Evolutionary conservation across 2,113 vertebrate species (phyloP), one percentile per base, ranked within the genome.

Genomic region (Phasianus colchicus): DNA sequence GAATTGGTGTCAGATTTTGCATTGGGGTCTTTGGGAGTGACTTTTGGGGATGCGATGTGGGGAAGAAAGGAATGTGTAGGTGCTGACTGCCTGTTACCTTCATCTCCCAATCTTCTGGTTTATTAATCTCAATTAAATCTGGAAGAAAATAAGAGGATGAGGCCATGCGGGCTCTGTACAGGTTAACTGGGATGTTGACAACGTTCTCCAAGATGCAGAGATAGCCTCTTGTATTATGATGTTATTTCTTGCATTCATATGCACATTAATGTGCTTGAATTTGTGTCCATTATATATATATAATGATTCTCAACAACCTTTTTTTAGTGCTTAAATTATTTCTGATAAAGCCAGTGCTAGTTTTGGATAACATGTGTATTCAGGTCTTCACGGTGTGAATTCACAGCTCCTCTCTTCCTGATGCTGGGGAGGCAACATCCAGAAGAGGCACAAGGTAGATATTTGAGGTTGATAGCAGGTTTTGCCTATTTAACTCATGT

Each of bases 301-400:
- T 25, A 78, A 9, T 77, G 27, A 38, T 82, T 86, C 74, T 64
- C 52, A 71, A 24, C n/a, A 71, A 16, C 13, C 71, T 36, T 10
- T 67, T 70, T 42, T 60, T 72, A 52, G 24, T 65, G 22, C 40
- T 85, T 45, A 76, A 11, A 71, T 77, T 88, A 73, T 83, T 92
- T 86, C 90, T 74, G 18, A 42, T 74, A 86, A 50, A 77, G 20
- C 10, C 58, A 58, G 2, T 70, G 40, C 73, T 83, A 29, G 12
- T 40, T 83, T 93, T 83, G 77, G 50, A 47, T 90, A 90, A 95
- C 55, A 73, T 83, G 73, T 58, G 30, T 90, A 42, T 45, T 95
- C 89, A 43, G 27, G 71, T 72, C n/a, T 42, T 13, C 13, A 42
- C 21, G 11, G 30, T 22, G 34, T 89, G 79, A 38, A 13, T 93